These are phyloP conservation scores for Xanthia togata DNA, from an alignment of 2,888 invertebrate species.

Conservation along the genomic window DNA sequence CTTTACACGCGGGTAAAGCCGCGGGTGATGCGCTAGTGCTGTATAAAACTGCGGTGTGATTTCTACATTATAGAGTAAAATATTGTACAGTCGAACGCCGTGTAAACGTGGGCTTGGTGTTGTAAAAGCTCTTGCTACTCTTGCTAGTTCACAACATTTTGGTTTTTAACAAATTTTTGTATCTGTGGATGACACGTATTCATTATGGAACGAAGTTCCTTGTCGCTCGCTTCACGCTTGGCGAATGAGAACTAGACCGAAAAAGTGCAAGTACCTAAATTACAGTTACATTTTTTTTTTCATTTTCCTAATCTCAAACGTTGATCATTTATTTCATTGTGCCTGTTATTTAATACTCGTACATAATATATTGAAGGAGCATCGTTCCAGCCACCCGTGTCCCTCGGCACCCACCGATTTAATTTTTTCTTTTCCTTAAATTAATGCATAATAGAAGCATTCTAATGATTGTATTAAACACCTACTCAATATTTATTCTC, in stretches of 20 bases:
- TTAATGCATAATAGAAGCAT: neutral
- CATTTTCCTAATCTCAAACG: too few species aligned
- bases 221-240: too few species aligned
- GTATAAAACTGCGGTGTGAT: neutral
- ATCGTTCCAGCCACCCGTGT: too few species aligned
- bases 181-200: neutral
- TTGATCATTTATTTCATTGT: too few species aligned
- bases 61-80: neutral
- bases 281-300: too few species aligned
- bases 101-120: neutral
- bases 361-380: too few species aligned
- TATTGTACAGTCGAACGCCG: neutral
- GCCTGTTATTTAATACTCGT: too few species aligned
- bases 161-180: neutral
- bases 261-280: too few species aligned
- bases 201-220: neutral
- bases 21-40: neutral
- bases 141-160: neutral
- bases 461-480: constrained; percentile 6
- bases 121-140: neutral
- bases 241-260: too few species aligned
- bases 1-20: neutral
- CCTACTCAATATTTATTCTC: neutral
- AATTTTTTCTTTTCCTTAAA: too few species aligned
- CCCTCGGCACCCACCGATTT: too few species aligned